Evolutionary conservation across 1,140 invertebrate species (phyloP), one percentile per base, ranked within the genome.

Genomic region (Micrasema longulum): DNA sequence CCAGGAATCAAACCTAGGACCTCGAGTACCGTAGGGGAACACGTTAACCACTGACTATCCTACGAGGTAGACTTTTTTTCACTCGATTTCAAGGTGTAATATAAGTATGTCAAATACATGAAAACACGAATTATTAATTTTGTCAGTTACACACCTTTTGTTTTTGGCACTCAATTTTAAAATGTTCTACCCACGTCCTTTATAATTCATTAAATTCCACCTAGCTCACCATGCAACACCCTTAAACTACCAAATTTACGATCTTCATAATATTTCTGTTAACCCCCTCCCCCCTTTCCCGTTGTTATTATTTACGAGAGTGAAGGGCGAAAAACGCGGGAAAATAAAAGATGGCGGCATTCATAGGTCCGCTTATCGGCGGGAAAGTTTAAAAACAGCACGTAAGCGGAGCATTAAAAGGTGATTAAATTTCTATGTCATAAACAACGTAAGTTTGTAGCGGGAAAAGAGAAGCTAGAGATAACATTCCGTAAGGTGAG

Each of bases 351-450:
- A 57, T 35, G 26, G 31, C 31, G 11, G 31, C 26, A 57, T 57
- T 57, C 2, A 35, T n/a, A 36, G 53, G 53, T 4, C 14, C 26
- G 11, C 53, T 57, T 57, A 57, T 57, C 26, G 53, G 53, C 20
- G 53, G n/a, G 20, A 57, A 57, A 14, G 14, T 57, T 57, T 36
- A 36, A 57, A 57, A 57, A 57, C 53, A 31, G 14, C 53, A 57
- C 26, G 53, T 57, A 57, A 57, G 23, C 9, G 53, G n/a, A 18
- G 18, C 53, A 38, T 57, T 57, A 57, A 57, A 38, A 31, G 53
- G 26, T 12, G 31, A 38, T 57, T 57, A 38, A 57, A 57, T 57
- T 57, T 16, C 12, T 35, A 36, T 31, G 31, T 35, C 31, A 38
- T 57, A 38, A 57, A 57, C 53, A 57, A 57, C 11, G 0, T 14